Evolutionary conservation across 2,797 vertebrate species (phyloP).

Genomic region (Fistularia commersonii): DNA sequence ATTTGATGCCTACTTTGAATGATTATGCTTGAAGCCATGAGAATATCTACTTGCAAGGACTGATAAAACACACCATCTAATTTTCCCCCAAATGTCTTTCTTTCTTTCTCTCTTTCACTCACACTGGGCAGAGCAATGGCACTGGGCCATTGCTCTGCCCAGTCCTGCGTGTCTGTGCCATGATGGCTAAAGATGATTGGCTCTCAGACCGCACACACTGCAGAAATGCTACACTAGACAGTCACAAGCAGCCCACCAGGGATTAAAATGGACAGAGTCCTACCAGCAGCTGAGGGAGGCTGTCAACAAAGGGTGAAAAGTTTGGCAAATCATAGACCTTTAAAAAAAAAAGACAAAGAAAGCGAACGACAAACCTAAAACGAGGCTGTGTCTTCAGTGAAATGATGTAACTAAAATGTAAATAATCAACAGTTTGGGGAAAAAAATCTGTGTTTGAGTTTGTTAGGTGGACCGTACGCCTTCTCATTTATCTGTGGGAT

Average conservation of each 20-base stretch:
- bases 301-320: constrained; percentile 34
- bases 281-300: constrained; percentile 25
- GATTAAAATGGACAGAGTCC: constrained; percentile 66
- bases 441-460: too few relatives aligned
- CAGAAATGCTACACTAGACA: constrained; percentile 54
- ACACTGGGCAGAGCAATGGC: constrained; percentile 39
- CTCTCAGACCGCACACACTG: constrained; percentile 57
- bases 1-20: neutral
- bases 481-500: too few relatives aligned
- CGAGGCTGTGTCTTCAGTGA: constrained; percentile 22
- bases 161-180: constrained; percentile 74
- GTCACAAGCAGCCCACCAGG: constrained; percentile 68
- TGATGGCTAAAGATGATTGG: constrained; percentile 77
- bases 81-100: too few relatives aligned
- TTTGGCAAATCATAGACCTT: constrained; percentile 41
- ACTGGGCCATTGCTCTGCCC: constrained; percentile 70
- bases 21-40: constrained; percentile 14
- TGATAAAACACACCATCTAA: constrained; percentile 31
- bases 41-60: constrained; percentile 20
- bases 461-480: too few relatives aligned
- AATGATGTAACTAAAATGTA: constrained; percentile 12
- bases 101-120: too few relatives aligned
- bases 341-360: constrained; percentile 30
- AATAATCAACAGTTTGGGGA: too few relatives aligned
- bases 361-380: neutral